phyloP scores from a whole-genome alignment of 2,113 vertebrate species.

The Ictidomys tridecemlineatus region DNA sequence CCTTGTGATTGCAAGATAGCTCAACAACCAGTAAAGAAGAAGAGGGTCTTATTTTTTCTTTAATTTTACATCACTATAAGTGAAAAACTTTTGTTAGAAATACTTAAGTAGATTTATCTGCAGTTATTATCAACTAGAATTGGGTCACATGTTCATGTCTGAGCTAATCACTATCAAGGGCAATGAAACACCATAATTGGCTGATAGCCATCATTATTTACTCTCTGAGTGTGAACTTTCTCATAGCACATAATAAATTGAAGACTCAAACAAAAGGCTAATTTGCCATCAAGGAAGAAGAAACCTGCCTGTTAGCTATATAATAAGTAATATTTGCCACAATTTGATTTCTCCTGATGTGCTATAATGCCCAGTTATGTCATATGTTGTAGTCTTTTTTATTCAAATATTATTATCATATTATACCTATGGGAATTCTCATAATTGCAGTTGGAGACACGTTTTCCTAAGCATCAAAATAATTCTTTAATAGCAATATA shows the following conservation, averaged over 20 bases:
- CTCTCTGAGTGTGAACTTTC: background rate
- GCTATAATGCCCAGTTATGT: background rate
- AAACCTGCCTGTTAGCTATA: background rate
- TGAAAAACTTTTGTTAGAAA: background rate
- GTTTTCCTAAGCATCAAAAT: background rate
- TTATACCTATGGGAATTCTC: background rate
- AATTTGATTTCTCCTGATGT: background rate
- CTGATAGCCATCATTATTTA: background rate
- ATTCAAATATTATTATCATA: background rate
- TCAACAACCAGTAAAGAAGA: background rate
- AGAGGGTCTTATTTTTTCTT: background rate
- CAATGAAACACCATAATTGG: background rate
- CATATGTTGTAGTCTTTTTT: background rate
- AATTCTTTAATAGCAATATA: background rate
- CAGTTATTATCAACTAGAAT: background rate
- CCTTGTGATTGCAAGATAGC: background rate
- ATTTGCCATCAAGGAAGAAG: background rate
- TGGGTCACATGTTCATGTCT: background rate
- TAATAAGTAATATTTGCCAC: background rate
- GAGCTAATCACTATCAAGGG: background rate
- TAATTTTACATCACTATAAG: background rate
- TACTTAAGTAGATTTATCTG: background rate
- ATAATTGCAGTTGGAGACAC: background rate
- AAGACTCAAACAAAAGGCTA: background rate
- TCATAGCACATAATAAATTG: background rate